Conservation (phyloP, 2,888 invertebrate genomes). For the Oligia fasciuncula region DNA sequence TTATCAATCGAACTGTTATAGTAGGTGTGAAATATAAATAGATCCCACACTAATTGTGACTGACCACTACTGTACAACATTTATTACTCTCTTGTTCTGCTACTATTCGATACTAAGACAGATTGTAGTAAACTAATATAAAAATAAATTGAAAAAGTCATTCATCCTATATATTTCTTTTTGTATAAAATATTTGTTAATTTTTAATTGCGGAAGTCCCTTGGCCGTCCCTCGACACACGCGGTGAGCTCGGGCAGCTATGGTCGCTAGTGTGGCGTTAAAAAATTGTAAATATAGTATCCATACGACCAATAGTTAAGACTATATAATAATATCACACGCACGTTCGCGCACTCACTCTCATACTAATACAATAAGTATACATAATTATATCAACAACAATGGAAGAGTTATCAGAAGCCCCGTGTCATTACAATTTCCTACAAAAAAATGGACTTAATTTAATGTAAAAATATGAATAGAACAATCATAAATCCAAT, state of each 20-base stretch:
- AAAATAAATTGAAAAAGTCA: conserved; percentile 79
- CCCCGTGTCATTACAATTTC: conserved; percentile 77
- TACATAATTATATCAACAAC: conserved; percentile 77
- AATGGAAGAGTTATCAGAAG: conserved; percentile 87
- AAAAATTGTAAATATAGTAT: conserved; percentile 74
- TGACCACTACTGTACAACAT: conserved; percentile 65
- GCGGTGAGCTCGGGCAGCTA: conserved; percentile 51
- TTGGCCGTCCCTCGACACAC: conserved; percentile 23
- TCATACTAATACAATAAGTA: conserved; percentile 69
- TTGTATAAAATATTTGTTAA: conserved; percentile 62
- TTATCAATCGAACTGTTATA: conserved; percentile 64
- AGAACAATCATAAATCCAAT: conserved; percentile 59
- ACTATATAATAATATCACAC: conserved; percentile 72
- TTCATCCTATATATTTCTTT: conserved; percentile 43
- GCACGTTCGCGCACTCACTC: conserved; percentile 74
- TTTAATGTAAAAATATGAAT: conserved; percentile 59
- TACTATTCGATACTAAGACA: conserved; percentile 62
- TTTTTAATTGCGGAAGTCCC: conserved; percentile 31
- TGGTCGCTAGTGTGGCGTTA: conserved; percentile 59
- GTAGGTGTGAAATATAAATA: conserved; percentile 65
- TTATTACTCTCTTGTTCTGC: conserved; percentile 48
- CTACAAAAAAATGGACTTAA: conserved; percentile 70
- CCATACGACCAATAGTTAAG: conserved; percentile 61
- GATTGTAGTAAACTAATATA: conserved; percentile 78
- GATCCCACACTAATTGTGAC: conserved; percentile 60